phyloP scores from a whole-genome alignment of 1,140 invertebrate species.

The Choristoneura fumiferana region DNA sequence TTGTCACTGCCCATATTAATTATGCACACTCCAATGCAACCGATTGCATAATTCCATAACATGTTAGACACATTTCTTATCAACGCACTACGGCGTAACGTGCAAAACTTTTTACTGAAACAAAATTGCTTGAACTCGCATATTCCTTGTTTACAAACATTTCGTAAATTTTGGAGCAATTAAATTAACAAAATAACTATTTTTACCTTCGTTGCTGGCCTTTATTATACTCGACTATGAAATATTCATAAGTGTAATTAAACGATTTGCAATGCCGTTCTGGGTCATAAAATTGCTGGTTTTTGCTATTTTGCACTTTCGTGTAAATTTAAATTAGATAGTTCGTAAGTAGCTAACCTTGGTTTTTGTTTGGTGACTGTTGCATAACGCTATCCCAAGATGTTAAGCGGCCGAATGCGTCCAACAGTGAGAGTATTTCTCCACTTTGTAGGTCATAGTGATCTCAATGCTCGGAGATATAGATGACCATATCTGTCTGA shows the following conservation, averaged over 20 bases:
- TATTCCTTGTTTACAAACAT: not conserved
- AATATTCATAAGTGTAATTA: conserved; percentile 58
- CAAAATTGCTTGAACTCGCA: not conserved
- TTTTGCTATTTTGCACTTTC: conserved; percentile 16
- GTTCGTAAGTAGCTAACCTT: not conserved
- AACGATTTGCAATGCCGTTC: conserved; percentile 47
- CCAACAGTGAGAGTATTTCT: conserved; percentile 63
- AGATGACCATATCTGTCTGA: not conserved
- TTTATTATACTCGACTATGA: conserved; percentile 48
- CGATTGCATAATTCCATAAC: conserved; percentile 1
- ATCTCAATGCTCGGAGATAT: conserved; percentile 30
- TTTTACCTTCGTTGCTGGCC: conserved; percentile 53
- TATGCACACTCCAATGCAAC: not conserved
- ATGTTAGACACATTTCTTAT: not conserved
- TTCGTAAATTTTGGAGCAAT: conserved; percentile 25
- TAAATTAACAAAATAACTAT: conserved; percentile 31
- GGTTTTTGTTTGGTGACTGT: not conserved
- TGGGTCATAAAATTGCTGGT: conserved; percentile 34
- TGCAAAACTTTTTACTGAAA: not conserved
- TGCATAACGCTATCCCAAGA: conserved; percentile 41
- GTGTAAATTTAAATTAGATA: too few species aligned
- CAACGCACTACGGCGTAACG: not conserved
- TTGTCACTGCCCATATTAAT: not conserved
- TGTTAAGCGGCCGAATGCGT: conserved; percentile 10
- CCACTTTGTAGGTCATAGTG: conserved; percentile 59